phyloP scores from a whole-genome alignment of 2,888 invertebrate genomes.

The Ectemnius cavifrons region DNA sequence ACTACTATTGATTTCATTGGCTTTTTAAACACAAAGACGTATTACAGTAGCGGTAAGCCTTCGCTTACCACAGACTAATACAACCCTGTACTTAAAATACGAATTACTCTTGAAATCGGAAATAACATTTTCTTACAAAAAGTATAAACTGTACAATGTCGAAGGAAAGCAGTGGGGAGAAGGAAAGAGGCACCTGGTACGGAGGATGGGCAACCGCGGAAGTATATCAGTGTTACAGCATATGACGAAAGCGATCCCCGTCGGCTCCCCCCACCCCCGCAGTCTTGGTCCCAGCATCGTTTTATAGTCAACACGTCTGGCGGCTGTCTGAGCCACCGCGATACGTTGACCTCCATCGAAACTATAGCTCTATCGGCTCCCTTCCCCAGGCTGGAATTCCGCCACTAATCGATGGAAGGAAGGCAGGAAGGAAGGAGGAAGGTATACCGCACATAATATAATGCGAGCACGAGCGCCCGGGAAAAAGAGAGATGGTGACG shows the following conservation, averaged over 20 bases:
- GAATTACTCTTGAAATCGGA: background rate
- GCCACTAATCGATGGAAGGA: slow-evolving; percentile 68
- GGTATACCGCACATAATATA: slow-evolving; percentile 63
- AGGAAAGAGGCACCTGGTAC: slow-evolving; percentile 21
- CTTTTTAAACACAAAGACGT: too few species aligned
- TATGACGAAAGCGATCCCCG: slow-evolving; percentile 48
- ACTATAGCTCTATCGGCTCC: slow-evolving; percentile 60
- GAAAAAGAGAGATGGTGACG: slow-evolving; percentile 48
- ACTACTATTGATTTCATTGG: background rate
- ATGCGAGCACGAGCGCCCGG: slow-evolving; percentile 63
- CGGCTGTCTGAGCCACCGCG: slow-evolving; percentile 66
- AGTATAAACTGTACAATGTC: too few species aligned
- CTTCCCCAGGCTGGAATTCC: slow-evolving; percentile 57
- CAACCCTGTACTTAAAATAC: too few species aligned
- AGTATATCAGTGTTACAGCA: slow-evolving; percentile 59
- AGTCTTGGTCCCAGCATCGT: slow-evolving; percentile 50
- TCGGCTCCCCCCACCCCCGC: slow-evolving; percentile 41
- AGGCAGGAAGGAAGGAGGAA: slow-evolving; percentile 50
- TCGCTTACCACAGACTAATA: too few species aligned
- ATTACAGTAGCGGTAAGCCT: too few species aligned
- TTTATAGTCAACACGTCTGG: slow-evolving; percentile 69
- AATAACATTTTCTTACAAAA: background rate
- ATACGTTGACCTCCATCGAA: slow-evolving; percentile 71
- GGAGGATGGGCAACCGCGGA: slow-evolving; percentile 37
- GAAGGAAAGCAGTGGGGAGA: too few species aligned